Evolutionary conservation across 2,888 invertebrate species (phyloP), one percentile per base, ranked within the genome.

Genomic region (Nomada fabriciana): DNA sequence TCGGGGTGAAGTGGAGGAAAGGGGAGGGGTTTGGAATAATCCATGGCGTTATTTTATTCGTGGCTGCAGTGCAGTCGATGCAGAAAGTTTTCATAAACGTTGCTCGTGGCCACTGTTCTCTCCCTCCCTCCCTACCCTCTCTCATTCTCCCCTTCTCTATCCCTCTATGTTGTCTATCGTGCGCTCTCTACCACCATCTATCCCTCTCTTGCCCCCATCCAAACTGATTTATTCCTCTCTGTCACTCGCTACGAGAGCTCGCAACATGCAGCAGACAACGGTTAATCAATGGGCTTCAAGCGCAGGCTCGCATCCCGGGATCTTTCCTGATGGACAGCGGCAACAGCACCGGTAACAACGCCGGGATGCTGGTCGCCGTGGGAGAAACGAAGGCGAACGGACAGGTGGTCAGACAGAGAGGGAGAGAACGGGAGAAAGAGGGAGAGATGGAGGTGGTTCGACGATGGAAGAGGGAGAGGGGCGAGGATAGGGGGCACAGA

Each of bases 221-320:
- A 47, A 23, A 29, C 36, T 36, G 15, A 36, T 29, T 57, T 59
- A 69, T 67, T 60, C 50, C 75, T 77, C 75, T 82, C 76, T 74
- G 73, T 82, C 76, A 65, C 73, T 76, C 69, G 59, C 61, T 63
- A 43, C 43, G 61, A 67, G 71, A 70, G 74, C 76, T 82, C 77
- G 87, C 89, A 89, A 85, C 88, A 89, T 91, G 89, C 88, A 84
- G 86, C 89, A 91, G 90, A 91, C 93, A 93, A 92, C 92, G 91
- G 92, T 93, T 92, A 93, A 93, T 93, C 93, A 93, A 93, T 93
- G 93, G 90, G 91, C 91, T 92, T 91, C 92, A 92, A 92, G 91
- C 92, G 91, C 92, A 92, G 90, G 90, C 91, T 88, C 89, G 89
- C 86, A 87, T 86, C 85, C 85, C 89, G 86, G 89, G 87, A 92